Percentiles rank a stretch among this genome's conserved stretches.
Evolutionary conservation across 2,113 vertebrate genomes (phyloP).

Genomic region (Mirounga angustirostris): DNA sequence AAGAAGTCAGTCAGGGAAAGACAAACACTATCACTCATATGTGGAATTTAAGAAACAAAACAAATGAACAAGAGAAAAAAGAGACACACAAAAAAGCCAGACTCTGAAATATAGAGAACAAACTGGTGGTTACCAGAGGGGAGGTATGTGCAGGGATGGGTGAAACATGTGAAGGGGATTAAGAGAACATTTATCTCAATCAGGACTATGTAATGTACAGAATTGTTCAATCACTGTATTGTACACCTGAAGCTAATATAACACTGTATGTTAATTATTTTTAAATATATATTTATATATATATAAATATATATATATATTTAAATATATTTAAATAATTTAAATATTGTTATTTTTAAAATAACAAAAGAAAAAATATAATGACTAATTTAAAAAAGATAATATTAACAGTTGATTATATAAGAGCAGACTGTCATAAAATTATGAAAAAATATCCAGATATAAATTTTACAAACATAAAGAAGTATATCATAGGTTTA

Average conservation of each 20-base stretch:
- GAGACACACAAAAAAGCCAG: neutral
- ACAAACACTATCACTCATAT: neutral
- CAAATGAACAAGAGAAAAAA: neutral
- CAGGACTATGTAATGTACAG: neutral
- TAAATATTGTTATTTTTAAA: neutral
- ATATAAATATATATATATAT: too few species aligned
- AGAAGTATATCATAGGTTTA: neutral
- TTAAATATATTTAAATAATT: too few species aligned
- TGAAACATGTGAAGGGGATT: neutral
- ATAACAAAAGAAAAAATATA: neutral
- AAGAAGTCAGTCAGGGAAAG: neutral
- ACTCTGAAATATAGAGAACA: neutral
- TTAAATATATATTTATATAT: too few species aligned
- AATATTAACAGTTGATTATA: neutral
- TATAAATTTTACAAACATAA: neutral
- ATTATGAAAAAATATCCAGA: neutral
- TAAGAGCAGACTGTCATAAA: neutral
- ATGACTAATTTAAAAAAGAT: neutral
- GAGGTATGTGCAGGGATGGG: neutral
- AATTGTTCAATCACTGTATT: neutral
- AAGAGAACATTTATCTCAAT: neutral
- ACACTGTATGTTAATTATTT: neutral
- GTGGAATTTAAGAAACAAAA: neutral
- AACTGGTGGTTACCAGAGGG: neutral
- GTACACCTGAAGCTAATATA: neutral